phyloP scores from a whole-genome alignment of 2,797 vertebrate genomes.

The Lepidocolaptes lacrymiger region DNA sequence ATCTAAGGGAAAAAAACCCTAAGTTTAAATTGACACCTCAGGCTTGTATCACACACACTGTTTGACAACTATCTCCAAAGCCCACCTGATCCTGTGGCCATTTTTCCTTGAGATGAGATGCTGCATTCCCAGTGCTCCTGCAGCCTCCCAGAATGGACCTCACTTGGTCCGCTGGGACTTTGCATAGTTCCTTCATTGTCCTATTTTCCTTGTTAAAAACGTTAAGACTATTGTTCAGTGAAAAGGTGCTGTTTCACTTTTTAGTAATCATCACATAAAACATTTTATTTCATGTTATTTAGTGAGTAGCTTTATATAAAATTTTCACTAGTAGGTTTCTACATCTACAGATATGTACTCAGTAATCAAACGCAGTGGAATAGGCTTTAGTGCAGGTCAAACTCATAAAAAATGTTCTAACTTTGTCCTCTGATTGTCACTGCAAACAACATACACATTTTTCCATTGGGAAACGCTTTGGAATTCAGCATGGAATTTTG shows the following conservation, averaged over 20 bases:
- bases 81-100: background rate
- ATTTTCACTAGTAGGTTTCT: background rate
- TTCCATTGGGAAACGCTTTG: background rate
- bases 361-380: background rate
- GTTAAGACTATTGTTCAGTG: background rate
- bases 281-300: background rate
- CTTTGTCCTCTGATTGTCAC: background rate
- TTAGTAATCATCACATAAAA: background rate
- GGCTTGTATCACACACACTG: background rate
- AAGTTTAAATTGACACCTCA: background rate
- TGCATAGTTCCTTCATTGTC: background rate
- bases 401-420: background rate
- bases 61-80: background rate
- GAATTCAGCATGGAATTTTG: background rate
- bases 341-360: background rate
- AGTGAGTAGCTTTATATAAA: background rate
- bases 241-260: background rate
- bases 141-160: background rate
- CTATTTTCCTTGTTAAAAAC: background rate
- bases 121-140: background rate
- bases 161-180: background rate
- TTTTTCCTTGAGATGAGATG: background rate
- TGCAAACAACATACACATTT: background rate
- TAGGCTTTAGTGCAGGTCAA: background rate
- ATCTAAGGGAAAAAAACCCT: background rate